phyloP scores from a whole-genome alignment of 1,140 invertebrate genomes.

The Akabosia matsudoensis region DNA sequence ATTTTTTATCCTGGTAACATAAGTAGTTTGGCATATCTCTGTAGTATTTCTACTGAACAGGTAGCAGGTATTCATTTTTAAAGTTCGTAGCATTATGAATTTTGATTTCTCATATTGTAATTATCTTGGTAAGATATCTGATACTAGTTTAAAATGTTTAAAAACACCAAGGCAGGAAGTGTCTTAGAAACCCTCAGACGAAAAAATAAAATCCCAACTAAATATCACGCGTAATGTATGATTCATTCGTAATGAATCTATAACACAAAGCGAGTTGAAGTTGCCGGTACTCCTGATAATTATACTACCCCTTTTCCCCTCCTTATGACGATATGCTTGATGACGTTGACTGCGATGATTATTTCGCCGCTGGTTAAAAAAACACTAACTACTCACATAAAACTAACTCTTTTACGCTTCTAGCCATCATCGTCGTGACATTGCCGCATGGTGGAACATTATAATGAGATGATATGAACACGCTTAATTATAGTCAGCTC shows the following conservation, averaged over 20 bases:
- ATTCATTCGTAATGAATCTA: background rate
- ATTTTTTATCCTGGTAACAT: too few species aligned
- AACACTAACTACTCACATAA: slow-evolving; percentile 15
- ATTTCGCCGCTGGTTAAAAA: slow-evolving; percentile 16
- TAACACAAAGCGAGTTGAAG: too few species aligned
- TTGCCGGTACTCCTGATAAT: slow-evolving; percentile 6
- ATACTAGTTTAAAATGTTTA: too few species aligned
- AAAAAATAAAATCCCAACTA: too few species aligned
- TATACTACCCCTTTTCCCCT: background rate
- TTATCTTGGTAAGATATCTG: too few species aligned
- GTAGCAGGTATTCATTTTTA: too few species aligned
- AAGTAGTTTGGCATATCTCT: too few species aligned
- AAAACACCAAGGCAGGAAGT: too few species aligned
- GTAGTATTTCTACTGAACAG: too few species aligned
- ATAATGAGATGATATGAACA: slow-evolving; percentile 24
- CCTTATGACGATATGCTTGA: background rate
- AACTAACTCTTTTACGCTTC: slow-evolving; percentile 21
- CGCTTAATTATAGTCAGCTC: slow-evolving; percentile 20
- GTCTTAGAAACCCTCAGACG: too few species aligned
- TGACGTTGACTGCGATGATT: background rate
- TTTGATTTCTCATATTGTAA: too few species aligned
- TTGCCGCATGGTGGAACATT: slow-evolving; percentile 23
- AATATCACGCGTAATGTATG: background rate
- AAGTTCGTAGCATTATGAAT: too few species aligned
- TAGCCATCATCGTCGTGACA: slow-evolving; percentile 20